Evolutionary conservation across 1,140 invertebrate genomes (phyloP).

Genomic region (Scaptomyza hsui): DNA sequence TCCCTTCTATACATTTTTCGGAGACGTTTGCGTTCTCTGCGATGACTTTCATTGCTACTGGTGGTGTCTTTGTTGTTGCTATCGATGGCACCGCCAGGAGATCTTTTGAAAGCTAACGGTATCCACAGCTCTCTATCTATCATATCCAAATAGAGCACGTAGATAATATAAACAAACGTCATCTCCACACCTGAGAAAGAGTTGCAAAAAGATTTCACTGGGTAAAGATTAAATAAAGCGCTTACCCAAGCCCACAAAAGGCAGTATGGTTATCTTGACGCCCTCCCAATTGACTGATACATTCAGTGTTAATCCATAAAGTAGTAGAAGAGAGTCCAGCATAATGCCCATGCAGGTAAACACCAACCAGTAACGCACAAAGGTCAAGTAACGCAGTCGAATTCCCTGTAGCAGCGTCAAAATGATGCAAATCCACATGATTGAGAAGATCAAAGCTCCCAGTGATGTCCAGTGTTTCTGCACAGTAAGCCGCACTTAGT

Average conservation of each 20-base stretch:
- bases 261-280: slow-evolving; percentile 57
- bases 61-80: not conserved
- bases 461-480: slow-evolving; percentile 54
- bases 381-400: slow-evolving; percentile 28
- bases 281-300: slow-evolving; percentile 63
- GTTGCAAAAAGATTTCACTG: fast-evolving
- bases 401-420: slow-evolving; percentile 39
- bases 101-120: not conserved
- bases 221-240: not conserved
- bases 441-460: slow-evolving; percentile 50
- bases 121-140: slow-evolving; percentile 15
- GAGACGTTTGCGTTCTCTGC: slow-evolving; percentile 30
- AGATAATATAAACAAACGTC: slow-evolving; percentile 69
- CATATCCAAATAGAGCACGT: slow-evolving; percentile 58
- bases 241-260: slow-evolving; percentile 61
- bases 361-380: slow-evolving; percentile 59
- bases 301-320: slow-evolving; percentile 60
- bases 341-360: slow-evolving; percentile 67
- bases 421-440: slow-evolving; percentile 57
- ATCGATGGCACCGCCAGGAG: slow-evolving; percentile 2
- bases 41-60: slow-evolving; percentile 8
- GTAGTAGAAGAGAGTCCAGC: slow-evolving; percentile 49
- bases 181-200: slow-evolving; percentile 63
- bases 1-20: slow-evolving; percentile 17
- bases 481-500: not conserved